Percentiles rank a stretch among this genome's conserved stretches.
These are phyloP conservation scores for Nemopilema nomurai DNA, from an alignment of 30 jellyfish, hydroid and myxozoan species.

Conservation along the genomic window DNA sequence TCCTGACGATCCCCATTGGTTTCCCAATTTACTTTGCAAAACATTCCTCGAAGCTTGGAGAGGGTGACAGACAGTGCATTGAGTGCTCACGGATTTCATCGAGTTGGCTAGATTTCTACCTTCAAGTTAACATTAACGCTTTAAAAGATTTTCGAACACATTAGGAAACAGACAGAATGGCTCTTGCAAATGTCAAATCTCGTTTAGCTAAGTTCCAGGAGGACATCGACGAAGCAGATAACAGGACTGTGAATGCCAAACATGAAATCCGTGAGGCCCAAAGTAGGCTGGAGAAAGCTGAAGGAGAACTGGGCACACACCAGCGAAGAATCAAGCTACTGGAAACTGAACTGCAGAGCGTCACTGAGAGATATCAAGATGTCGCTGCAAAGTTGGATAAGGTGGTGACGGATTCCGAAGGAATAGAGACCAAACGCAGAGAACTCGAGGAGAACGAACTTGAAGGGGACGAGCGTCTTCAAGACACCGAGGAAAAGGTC, in stretches of 20 bases:
- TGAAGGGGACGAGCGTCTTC: slow-evolving; percentile 89
- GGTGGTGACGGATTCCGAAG: slow-evolving; percentile 49
- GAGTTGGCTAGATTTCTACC: slow-evolving; percentile 1
- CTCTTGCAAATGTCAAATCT: slow-evolving; percentile 71
- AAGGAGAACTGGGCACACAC: slow-evolving; percentile 83
- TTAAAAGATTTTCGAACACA: slow-evolving; percentile 3
- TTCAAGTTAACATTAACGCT: background rate
- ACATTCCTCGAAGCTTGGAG: slow-evolving; percentile 51
- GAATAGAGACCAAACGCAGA: slow-evolving; percentile 64
- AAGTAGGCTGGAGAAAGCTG: slow-evolving; percentile 86
- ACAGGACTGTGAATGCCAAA: slow-evolving; percentile 76
- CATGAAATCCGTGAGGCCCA: slow-evolving; percentile 84
- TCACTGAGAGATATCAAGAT: slow-evolving; percentile 56
- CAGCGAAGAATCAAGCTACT: slow-evolving; percentile 76
- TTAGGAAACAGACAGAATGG: slow-evolving; percentile 21
- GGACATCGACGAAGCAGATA: slow-evolving; percentile 90
- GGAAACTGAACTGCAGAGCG: slow-evolving; percentile 56
- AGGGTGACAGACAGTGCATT: slow-evolving; percentile 29
- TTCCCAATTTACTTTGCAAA: slow-evolving; percentile 36
- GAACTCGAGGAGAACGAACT: slow-evolving; percentile 84
- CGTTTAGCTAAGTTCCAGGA: slow-evolving; percentile 76
- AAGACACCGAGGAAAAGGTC: slow-evolving; percentile 77
- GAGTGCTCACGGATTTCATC: background rate
- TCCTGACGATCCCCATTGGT: slow-evolving; percentile 69
- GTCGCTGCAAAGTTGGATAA: slow-evolving; percentile 56